Evolutionary conservation across 1,140 invertebrate species (phyloP), one percentile per base, ranked within the genome.

Genomic region (Dermatophagoides farinae): DNA sequence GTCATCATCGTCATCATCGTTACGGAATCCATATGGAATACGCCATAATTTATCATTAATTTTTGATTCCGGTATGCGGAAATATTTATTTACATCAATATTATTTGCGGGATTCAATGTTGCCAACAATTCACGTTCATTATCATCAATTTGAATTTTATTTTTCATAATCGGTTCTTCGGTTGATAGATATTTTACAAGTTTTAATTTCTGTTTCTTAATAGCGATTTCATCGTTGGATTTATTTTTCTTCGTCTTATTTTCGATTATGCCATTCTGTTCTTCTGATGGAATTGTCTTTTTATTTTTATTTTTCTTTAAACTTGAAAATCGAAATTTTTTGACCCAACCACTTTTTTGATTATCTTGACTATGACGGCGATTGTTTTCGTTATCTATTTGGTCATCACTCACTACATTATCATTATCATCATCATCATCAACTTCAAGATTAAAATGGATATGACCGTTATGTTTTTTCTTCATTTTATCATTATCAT

Each of bases 41-140:
- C 44, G 41, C 58, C 58, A 60, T 41, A 60, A 43, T 50, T 60
- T 60, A 31, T 60, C 58, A 38, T 60, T 60, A n/a, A 50, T 22
- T 43, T 49, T 60, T 22, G 41, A 10, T 47, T 60, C 44, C 9
- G 43, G 25, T 11, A 37, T 8, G 1, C 18, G 10, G 20, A 60
- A 37, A 43, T 49, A 60, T 41, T 52, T 60, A 37, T 60, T 44
- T 16, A 60, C n/a, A 43, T 60, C 58, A 23, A 55, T 55, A 23
- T 44, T 10, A 44, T 47, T 11, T 60, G 6, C 14, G n/a, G n/a
- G n/a, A n/a, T 37, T 37, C 11, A 49, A 6, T 10, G 58, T 18
- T 14, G 47, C 14, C 1, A 60, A 16, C 40, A 60, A 41, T 6
- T 9, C 2, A 14, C 41, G 16, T 25, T 60, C 58, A 18, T 60